Conservation (phyloP, 2,888 invertebrate genomes). For the Aproaerema taeniolella region DNA sequence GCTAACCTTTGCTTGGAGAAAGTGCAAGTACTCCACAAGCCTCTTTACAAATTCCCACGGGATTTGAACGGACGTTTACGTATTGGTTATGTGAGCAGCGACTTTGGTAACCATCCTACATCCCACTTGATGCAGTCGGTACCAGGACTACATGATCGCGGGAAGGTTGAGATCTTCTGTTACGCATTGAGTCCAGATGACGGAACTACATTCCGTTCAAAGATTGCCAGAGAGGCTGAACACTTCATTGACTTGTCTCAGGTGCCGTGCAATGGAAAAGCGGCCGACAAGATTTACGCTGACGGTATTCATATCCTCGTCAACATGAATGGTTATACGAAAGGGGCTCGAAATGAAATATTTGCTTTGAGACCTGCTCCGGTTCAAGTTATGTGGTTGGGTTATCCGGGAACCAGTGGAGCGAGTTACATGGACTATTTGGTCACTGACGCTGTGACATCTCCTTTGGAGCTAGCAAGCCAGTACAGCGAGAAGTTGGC, state of each 20-base stretch:
- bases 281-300: constrained; percentile 95
- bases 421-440: constrained; percentile 99
- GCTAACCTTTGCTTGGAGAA: constrained; percentile 98
- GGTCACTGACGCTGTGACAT: constrained; percentile 96
- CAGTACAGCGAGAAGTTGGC: constrained; percentile 99
- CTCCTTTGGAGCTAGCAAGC: constrained; percentile 90
- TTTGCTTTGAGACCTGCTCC: constrained; percentile 98
- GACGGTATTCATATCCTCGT: constrained; percentile 98
- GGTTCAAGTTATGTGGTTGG: constrained; percentile 99
- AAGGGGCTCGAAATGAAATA: constrained; percentile 99
- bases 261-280: constrained; percentile 97
- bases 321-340: constrained; percentile 99
- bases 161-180: constrained; percentile 93
- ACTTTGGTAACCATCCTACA: constrained; percentile 99
- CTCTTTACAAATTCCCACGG: constrained; percentile 87
- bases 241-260: constrained; percentile 97
- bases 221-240: constrained; percentile 95
- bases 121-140: constrained; percentile 99
- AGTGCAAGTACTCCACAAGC: constrained; percentile 95
- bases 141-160: constrained; percentile 93
- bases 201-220: constrained; percentile 97
- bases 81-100: constrained; percentile 98
- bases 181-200: constrained; percentile 98
- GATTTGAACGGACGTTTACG: constrained; percentile 85
- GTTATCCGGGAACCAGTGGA: constrained; percentile 99